Percentiles rank a stretch among this genome's conserved stretches.
Conservation (phyloP, 2,113 vertebrate species). For the Pomatostomus ruficeps region DNA sequence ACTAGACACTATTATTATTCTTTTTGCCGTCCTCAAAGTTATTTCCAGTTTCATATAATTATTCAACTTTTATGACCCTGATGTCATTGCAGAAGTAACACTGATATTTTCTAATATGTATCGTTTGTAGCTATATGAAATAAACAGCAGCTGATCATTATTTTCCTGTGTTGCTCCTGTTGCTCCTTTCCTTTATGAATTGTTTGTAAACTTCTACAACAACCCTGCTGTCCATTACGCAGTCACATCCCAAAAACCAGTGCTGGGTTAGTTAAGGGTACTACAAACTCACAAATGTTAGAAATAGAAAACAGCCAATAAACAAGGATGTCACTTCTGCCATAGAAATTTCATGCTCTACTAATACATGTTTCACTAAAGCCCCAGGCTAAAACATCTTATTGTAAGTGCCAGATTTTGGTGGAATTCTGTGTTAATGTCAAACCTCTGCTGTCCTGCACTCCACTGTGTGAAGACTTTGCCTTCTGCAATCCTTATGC, state of each 20-base stretch:
- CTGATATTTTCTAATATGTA: not conserved
- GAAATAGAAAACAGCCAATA: not conserved
- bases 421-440: not conserved
- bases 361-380: not conserved
- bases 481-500: not conserved
- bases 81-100: not conserved
- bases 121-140: not conserved
- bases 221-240: accelerated
- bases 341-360: not conserved
- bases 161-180: not conserved
- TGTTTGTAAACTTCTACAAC: not conserved
- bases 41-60: not conserved
- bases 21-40: not conserved
- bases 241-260: not conserved
- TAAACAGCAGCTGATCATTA: not conserved
- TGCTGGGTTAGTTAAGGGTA: not conserved
- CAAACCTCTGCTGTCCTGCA: accelerated
- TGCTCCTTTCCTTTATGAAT: not conserved
- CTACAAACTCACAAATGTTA: not conserved
- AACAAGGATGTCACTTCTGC: not conserved
- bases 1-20: not conserved
- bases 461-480: not conserved
- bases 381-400: not conserved
- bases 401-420: not conserved
- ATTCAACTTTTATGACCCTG: not conserved